Base-by-base conservation (phyloP, 2,888 invertebrate species). In the Metacarcinus magister region DNA sequence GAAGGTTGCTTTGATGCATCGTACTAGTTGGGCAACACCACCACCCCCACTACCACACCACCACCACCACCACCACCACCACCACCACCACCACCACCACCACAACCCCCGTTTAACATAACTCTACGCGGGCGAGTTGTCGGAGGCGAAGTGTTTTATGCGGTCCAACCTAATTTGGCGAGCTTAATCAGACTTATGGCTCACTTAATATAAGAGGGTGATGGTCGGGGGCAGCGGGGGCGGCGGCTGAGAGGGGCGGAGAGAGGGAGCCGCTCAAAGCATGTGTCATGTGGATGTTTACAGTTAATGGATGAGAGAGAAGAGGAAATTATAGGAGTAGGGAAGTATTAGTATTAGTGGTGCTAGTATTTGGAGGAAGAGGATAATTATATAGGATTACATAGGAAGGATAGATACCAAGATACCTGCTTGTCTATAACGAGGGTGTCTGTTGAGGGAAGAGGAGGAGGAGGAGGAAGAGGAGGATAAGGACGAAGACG, bases 161-260 rank as follows among this genome's bases (percentile, higher is more conserved):
- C 67, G 67, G 67, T 67, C 67, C 67, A 67, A 67, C 67, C 67
- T 67, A 67, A 67, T 67, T 67, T 67, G 67, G 67, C n/a, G 67
- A 67, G 67, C 67, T 67, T 67, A 67, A 67, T 67, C n/a, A 67
- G 67, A 67, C 67, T 67, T 67, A 67, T n/a, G 67, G 67, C 67
- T 67, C 67, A 67, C 54, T 67, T 67, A 67, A 67, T 23, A 67
- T n/a, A 67, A 67, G 67, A 67, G 67, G 67, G 67, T 23, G 67
- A 67, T 67, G 67, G n/a, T 5, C 23, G 67, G 67, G 48, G 48
- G 7, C 13, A 8, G 48, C 5, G 67, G 67, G 16, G 67, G 16
- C 16, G 67, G 19, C 23, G 67, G 67, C 54, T 54, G 19, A n/a
- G 67, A n/a, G 67, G 67, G 19, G 67, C n/a, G 67, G n/a, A n/a